Conservation (phyloP, 2,113 vertebrate genomes). For the Falcunculus frontatus region DNA sequence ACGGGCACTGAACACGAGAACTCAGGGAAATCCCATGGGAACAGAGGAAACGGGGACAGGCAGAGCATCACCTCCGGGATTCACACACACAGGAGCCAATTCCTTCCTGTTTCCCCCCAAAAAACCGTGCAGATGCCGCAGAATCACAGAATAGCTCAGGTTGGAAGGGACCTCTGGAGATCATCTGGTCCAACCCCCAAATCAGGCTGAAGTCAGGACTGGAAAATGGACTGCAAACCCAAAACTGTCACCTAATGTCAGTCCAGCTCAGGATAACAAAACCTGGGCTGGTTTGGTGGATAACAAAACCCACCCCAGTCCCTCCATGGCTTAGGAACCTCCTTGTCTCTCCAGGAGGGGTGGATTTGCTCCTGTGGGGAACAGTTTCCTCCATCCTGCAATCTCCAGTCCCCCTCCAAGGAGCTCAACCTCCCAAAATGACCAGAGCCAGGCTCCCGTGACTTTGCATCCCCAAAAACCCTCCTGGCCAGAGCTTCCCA, state of each 20-base stretch:
- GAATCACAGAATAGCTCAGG: rapidly evolving
- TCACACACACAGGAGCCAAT: rapidly evolving
- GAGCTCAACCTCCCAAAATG: not conserved
- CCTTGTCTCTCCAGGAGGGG: rapidly evolving
- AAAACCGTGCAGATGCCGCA: rapidly evolving
- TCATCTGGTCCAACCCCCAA: not conserved
- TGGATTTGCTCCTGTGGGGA: not conserved
- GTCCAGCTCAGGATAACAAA: not conserved
- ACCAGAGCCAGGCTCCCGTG: not conserved
- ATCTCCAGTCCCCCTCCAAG: not conserved
- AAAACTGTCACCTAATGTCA: rapidly evolving
- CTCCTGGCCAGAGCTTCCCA: not conserved
- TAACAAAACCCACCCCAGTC: not conserved
- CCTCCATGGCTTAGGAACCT: rapidly evolving
- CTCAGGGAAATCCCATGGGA: not conserved
- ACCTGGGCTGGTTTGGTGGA: too few relatives aligned
- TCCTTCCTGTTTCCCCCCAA: not conserved
- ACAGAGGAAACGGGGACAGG: rapidly evolving
- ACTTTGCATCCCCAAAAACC: not conserved
- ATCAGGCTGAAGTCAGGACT: not conserved
- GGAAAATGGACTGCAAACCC: not conserved
- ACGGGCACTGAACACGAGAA: rapidly evolving
- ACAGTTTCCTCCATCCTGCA: not conserved
- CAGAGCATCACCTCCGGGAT: not conserved
- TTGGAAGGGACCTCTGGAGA: not conserved